Conservation (phyloP, 1,140 invertebrate species). For the Macrobrachium nipponense region DNA sequence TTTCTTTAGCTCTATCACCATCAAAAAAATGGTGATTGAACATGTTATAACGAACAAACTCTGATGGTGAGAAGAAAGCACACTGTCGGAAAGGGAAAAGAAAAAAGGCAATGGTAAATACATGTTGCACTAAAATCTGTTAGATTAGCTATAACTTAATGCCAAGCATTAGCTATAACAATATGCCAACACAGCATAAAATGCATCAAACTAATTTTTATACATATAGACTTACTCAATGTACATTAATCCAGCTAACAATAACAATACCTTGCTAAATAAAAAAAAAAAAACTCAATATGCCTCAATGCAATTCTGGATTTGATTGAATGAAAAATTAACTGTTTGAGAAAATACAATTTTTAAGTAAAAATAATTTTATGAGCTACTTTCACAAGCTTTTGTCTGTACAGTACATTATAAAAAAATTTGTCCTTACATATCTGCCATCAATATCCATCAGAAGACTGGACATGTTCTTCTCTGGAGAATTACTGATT, state of each 20-base stretch:
- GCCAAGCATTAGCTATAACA: too few relatives aligned
- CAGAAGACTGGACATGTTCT: constrained; percentile 7
- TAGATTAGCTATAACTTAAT: too few relatives aligned
- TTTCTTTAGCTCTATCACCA: constrained; percentile 70
- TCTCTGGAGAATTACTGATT: neutral
- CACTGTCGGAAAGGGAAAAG: constrained; percentile 70
- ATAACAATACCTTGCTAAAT: neutral
- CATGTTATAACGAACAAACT: constrained; percentile 87
- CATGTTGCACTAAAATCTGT: neutral
- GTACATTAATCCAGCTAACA: too few relatives aligned
- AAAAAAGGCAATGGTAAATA: neutral
- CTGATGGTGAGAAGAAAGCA: constrained; percentile 77
- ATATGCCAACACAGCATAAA: too few relatives aligned
- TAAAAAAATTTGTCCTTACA: constrained; percentile 14
- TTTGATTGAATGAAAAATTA: too few relatives aligned
- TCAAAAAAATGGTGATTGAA: constrained; percentile 90
- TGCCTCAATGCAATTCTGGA: too few relatives aligned
- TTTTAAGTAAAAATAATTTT: neutral
- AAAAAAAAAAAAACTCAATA: neutral
- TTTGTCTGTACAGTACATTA: neutral
- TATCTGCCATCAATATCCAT: constrained; percentile 50
- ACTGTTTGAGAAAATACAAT: neutral
- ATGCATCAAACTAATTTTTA: too few relatives aligned
- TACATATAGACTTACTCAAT: too few relatives aligned
- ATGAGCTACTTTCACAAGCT: neutral